A percentile compares a stretch with the other conserved stretches of the same genome.
phyloP scores from a whole-genome alignment of 2,113 vertebrate species.

The Chaetodon trifascialis region DNA sequence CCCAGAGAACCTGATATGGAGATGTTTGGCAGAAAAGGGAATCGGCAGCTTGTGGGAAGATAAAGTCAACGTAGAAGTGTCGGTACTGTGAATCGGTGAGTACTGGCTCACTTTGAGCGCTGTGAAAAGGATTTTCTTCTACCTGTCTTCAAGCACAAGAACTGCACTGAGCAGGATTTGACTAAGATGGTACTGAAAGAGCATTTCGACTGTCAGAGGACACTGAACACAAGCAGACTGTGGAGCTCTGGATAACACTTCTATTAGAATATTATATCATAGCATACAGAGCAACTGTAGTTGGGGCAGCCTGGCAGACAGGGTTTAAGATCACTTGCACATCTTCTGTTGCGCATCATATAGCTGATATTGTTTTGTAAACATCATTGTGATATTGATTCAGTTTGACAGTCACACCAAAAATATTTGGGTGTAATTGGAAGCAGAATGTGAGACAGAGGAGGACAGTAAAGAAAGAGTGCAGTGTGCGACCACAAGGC shows the following conservation, averaged over 20 bases:
- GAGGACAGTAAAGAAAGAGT: constrained; percentile 29
- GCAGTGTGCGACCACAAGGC: constrained; percentile 24
- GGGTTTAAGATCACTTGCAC: neutral
- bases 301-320: neutral
- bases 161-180: too few relatives aligned
- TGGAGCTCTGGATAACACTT: neutral
- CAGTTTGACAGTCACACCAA: neutral
- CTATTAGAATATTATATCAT: neutral
- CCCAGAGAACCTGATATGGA: too few relatives aligned
- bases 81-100: too few relatives aligned
- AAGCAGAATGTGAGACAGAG: constrained; percentile 17
- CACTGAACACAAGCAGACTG: neutral
- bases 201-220: too few relatives aligned
- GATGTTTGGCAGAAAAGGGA: too few relatives aligned
- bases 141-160: too few relatives aligned
- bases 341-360: neutral
- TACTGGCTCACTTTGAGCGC: too few relatives aligned
- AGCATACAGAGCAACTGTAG: neutral
- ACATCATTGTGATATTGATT: neutral
- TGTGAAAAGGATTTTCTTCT: too few relatives aligned
- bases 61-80: too few relatives aligned
- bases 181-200: too few relatives aligned
- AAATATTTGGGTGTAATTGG: neutral
- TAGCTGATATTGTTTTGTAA: constrained; percentile 20
- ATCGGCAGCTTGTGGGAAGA: too few relatives aligned